Evolutionary conservation across 2,888 invertebrate species (phyloP).

Genomic region (Incurvaria masculella): DNA sequence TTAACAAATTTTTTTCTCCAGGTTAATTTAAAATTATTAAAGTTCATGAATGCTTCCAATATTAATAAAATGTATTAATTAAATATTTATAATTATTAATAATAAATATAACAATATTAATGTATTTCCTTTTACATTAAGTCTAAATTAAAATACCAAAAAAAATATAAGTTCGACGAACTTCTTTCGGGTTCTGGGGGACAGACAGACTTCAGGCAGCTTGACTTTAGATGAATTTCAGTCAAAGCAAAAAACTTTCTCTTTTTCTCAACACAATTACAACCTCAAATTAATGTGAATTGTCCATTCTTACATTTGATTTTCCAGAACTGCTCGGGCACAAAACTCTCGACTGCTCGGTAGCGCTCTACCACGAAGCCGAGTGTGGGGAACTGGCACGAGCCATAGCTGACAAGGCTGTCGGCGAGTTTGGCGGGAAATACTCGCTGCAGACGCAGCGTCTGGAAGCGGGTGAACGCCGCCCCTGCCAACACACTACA

Average conservation of each 20-base stretch:
- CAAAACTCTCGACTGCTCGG: conserved; percentile 86
- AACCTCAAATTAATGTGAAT: neutral
- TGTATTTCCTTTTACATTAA: too few relatives aligned
- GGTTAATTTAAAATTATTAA: neutral
- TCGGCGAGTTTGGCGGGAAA: conserved; percentile 73
- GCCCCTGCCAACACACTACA: conserved; percentile 64
- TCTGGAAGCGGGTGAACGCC: conserved; percentile 97
- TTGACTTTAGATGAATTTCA: too few relatives aligned
- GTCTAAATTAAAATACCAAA: too few relatives aligned
- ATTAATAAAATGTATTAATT: neutral
- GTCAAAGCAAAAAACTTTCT: too few relatives aligned
- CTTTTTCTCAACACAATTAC: too few relatives aligned
- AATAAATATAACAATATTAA: too few relatives aligned
- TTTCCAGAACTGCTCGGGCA: conserved; percentile 95
- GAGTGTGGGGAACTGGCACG: conserved; percentile 99
- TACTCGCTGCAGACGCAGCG: conserved; percentile 77
- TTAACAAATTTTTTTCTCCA: neutral
- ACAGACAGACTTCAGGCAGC: too few relatives aligned
- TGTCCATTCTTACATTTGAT: conserved; percentile 63
- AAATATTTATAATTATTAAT: too few relatives aligned
- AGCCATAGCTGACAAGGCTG: conserved; percentile 93
- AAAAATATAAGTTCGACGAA: too few relatives aligned
- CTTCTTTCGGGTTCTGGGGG: too few relatives aligned
- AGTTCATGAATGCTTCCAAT: neutral
- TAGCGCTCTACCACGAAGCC: conserved; percentile 99